A percentile compares a stretch with the other conserved stretches of the same genome.
These are phyloP conservation scores for Drosophila jambulina DNA, from an alignment of 1,140 invertebrate genomes.

Conservation along the genomic window DNA sequence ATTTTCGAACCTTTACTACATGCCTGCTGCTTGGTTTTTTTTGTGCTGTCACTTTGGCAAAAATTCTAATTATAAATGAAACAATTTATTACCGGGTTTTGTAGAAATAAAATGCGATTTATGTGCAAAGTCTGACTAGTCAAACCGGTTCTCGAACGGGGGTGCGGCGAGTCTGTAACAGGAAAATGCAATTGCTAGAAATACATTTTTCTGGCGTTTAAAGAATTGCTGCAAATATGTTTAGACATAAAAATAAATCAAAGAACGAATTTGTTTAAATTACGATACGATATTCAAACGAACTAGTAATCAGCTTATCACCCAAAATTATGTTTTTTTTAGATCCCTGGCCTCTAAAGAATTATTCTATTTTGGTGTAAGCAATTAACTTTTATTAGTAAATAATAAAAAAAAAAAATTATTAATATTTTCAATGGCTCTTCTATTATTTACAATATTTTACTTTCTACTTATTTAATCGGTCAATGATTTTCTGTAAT, in stretches of 20 bases:
- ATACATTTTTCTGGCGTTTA: constrained; percentile 23
- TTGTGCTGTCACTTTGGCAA: constrained; percentile 59
- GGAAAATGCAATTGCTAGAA: constrained; percentile 42
- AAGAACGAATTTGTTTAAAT: constrained; percentile 14
- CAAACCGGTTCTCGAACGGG: constrained; percentile 64
- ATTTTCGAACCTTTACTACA: constrained; percentile 29
- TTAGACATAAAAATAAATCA: not conserved
- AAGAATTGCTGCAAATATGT: constrained; percentile 32
- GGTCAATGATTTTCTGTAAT: not conserved
- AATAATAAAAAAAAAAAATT: too few relatives aligned
- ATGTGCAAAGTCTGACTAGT: constrained; percentile 67
- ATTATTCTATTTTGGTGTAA: not conserved
- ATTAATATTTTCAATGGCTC: not conserved
- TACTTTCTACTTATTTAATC: not conserved
- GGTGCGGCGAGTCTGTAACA: constrained; percentile 42
- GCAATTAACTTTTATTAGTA: too few relatives aligned
- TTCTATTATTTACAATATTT: not conserved
- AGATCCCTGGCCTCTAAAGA: too few relatives aligned
- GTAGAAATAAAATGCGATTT: constrained; percentile 79
- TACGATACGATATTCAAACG: not conserved
- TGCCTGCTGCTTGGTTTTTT: constrained; percentile 12
- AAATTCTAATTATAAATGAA: constrained; percentile 80
- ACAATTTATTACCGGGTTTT: constrained; percentile 80
- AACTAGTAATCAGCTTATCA: not conserved
- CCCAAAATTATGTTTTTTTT: not conserved